phyloP scores from a whole-genome alignment of 64 coral and sea anemone genomes.

The Acropora yongei region DNA sequence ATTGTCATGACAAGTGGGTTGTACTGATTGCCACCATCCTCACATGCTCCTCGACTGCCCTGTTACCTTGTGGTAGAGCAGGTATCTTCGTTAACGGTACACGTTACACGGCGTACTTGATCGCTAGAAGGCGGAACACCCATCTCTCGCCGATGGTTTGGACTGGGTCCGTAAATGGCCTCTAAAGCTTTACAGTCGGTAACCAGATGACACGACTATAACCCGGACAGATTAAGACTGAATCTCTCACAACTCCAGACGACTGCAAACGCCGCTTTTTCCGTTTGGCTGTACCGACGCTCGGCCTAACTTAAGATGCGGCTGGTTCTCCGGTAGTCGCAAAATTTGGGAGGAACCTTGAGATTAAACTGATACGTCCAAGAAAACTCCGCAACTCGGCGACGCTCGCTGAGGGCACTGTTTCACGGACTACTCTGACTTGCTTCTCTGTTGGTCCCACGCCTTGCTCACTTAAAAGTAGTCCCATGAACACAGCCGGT shows the following conservation, averaged over 20 bases:
- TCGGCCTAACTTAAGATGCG: not conserved
- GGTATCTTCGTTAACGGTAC: no score
- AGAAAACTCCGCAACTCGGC: no score
- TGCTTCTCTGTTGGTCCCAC: no score
- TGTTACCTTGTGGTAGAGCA: not conserved
- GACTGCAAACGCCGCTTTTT: not conserved
- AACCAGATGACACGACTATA: not conserved
- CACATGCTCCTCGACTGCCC: conserved; percentile 41
- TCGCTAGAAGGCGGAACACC: no score
- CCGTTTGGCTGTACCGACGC: conserved; percentile 2
- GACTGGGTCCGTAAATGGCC: not conserved
- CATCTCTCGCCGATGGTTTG: no score
- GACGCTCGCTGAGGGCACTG: no score
- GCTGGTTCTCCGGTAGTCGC: not conserved
- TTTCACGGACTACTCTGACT: no score
- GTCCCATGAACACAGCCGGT: no score
- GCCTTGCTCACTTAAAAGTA: no score
- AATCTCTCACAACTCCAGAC: conserved; percentile 38
- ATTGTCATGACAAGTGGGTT: conserved; percentile 44
- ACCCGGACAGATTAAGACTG: not conserved
- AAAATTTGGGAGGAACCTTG: not conserved
- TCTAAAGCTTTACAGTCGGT: conserved; percentile 28
- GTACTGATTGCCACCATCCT: conserved; percentile 37
- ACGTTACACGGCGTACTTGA: no score
- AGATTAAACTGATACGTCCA: no score